These are phyloP conservation scores for Leistus spinibarbis DNA, from an alignment of 2,888 invertebrate genomes.

Conservation along the genomic window DNA sequence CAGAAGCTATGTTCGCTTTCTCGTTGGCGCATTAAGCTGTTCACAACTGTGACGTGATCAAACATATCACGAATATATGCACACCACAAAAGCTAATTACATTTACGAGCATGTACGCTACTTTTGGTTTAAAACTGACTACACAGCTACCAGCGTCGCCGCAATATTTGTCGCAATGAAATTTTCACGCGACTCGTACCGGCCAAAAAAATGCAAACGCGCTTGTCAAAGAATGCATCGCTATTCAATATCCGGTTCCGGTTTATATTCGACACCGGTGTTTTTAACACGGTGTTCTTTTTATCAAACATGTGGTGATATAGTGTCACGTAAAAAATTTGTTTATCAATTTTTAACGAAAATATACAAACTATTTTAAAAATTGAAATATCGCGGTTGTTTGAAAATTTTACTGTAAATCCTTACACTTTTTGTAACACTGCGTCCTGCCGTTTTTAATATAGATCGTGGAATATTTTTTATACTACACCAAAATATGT, in stretches of 20 bases:
- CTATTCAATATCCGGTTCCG: background rate
- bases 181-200: background rate
- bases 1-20: constrained; percentile 8
- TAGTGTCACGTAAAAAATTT: too few relatives aligned
- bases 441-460: too few relatives aligned
- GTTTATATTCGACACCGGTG: background rate
- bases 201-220: background rate
- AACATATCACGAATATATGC: constrained; percentile 31
- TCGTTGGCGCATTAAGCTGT: constrained; percentile 34
- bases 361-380: too few relatives aligned
- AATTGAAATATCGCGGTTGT: too few relatives aligned
- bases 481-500: too few relatives aligned
- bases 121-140: constrained; percentile 23
- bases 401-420: too few relatives aligned
- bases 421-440: too few relatives aligned
- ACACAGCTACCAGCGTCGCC: background rate
- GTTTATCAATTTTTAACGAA: too few relatives aligned
- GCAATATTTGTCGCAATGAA: background rate
- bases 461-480: too few relatives aligned
- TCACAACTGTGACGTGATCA: constrained; percentile 39
- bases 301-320: background rate
- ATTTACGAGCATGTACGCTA: constrained; percentile 31
- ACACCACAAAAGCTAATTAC: constrained; percentile 31
- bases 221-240: background rate
- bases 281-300: background rate